These are phyloP conservation scores for Tringa solitaria DNA, from an alignment of 2,113 vertebrate genomes.

Conservation along the genomic window DNA sequence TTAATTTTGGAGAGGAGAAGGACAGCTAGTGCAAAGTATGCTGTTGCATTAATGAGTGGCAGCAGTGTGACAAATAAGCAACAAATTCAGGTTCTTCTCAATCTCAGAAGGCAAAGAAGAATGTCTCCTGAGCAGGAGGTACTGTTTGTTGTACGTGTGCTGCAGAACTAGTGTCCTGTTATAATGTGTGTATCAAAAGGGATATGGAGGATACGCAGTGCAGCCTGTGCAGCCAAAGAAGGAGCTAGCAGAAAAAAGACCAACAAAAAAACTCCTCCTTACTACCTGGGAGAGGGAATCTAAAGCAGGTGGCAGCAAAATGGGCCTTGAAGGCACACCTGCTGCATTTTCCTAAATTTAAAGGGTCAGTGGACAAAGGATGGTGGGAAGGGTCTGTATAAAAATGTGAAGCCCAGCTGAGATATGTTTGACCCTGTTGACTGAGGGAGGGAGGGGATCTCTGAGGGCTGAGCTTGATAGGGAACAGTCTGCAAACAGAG, in stretches of 20 bases:
- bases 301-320: background rate
- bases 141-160: background rate
- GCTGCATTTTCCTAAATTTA: background rate
- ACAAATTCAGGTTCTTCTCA: background rate
- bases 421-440: background rate
- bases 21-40: background rate
- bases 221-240: background rate
- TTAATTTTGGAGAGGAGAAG: background rate
- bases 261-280: background rate
- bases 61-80: background rate
- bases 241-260: background rate
- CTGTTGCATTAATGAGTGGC: background rate
- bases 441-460: background rate
- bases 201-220: background rate
- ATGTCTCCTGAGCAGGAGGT: background rate
- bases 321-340: background rate
- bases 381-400: background rate
- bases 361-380: background rate
- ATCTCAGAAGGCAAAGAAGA: background rate
- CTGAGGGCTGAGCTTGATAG: background rate
- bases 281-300: background rate
- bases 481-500: conserved; percentile 28
- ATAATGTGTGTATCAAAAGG: background rate
- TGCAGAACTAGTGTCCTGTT: background rate
- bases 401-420: background rate